Evolutionary conservation across 2,797 vertebrate species (phyloP).

Genomic region (Carcharodon carcharias): DNA sequence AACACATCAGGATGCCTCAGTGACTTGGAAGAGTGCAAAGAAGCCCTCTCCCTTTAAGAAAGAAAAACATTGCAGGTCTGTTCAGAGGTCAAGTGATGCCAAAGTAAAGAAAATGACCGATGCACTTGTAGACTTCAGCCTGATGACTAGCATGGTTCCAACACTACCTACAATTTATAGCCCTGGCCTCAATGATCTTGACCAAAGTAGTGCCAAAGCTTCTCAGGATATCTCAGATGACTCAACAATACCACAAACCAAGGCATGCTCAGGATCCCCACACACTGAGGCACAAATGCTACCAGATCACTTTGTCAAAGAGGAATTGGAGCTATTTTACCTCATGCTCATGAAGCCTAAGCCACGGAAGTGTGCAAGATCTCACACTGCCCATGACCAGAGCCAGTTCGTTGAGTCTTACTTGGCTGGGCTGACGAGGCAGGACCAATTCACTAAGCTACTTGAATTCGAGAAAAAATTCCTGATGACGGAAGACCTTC

Average conservation of each 20-base stretch:
- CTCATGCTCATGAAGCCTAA: conserved; percentile 41
- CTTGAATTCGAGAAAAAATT: conserved; percentile 49
- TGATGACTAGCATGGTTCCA: conserved; percentile 41
- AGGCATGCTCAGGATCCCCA: background rate
- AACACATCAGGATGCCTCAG: conserved; percentile 42
- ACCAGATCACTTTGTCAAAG: background rate
- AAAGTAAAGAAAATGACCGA: conserved; percentile 46
- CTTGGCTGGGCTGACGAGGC: conserved; percentile 46
- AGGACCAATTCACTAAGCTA: conserved; percentile 50
- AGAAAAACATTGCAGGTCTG: background rate
- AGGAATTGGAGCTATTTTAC: conserved; percentile 40
- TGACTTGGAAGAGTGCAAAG: conserved; percentile 47
- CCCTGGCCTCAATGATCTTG: background rate
- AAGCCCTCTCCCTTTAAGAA: conserved; percentile 35
- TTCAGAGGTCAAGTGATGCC: background rate
- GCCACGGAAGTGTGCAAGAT: conserved; percentile 38
- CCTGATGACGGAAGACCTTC: conserved; percentile 47
- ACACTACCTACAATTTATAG: background rate
- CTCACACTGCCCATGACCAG: conserved; percentile 25
- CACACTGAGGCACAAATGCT: background rate
- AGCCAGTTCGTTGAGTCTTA: conserved; percentile 44
- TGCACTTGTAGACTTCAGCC: conserved; percentile 45
- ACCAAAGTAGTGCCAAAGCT: background rate
- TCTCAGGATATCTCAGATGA: background rate
- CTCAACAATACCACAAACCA: background rate